phyloP scores from a whole-genome alignment of 2,113 vertebrate genomes.

The Ceuthmochares aereus region DNA sequence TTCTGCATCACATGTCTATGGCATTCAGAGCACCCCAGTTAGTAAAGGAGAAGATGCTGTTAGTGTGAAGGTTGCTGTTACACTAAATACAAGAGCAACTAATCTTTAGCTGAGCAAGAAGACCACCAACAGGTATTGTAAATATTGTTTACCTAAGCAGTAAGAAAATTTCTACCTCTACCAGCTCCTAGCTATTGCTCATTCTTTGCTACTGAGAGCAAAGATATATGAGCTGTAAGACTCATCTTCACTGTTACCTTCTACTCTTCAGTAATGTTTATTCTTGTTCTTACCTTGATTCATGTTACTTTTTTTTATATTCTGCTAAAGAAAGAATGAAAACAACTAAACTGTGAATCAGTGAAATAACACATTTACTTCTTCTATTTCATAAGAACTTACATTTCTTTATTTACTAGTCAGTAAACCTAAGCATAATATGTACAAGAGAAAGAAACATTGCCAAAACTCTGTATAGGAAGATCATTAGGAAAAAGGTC shows the following conservation, averaged over 20 bases:
- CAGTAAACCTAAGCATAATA: background rate
- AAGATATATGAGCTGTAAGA: background rate
- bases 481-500: background rate
- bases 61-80: background rate
- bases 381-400: background rate
- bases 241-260: background rate
- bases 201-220: background rate
- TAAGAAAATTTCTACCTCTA: background rate
- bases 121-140: background rate
- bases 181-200: background rate
- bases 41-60: background rate
- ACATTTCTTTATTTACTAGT: background rate
- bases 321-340: background rate
- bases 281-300: background rate
- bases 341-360: background rate
- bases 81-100: background rate
- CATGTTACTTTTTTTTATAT: background rate
- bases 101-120: background rate
- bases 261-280: background rate
- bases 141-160: constrained; percentile 9
- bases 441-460: background rate
- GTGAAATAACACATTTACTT: background rate
- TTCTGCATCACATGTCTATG: background rate
- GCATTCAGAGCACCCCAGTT: background rate
- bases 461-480: background rate